A percentile compares a stretch with the other conserved stretches of the same genome.
phyloP scores from a whole-genome alignment of 2,113 vertebrate species.

The Rhabdomys dilectus region DNA sequence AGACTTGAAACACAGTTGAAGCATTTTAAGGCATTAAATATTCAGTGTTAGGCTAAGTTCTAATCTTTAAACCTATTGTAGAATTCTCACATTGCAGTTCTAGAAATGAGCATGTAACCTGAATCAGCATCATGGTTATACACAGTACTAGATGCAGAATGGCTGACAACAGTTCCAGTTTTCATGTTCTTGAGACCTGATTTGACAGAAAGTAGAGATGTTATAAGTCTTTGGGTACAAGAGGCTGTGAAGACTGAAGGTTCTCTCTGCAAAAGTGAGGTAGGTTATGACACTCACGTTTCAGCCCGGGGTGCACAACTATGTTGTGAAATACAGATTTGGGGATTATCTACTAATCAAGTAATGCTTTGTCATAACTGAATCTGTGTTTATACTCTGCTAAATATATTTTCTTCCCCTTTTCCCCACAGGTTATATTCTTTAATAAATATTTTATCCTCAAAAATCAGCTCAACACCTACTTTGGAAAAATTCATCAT shows the following conservation, averaged over 20 bases:
- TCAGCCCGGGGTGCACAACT: background rate
- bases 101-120: accelerated
- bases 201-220: background rate
- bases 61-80: background rate
- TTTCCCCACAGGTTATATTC: background rate
- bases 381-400: accelerated
- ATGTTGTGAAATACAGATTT: accelerated
- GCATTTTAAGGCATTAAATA: background rate
- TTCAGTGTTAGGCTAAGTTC: background rate
- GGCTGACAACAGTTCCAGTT: accelerated
- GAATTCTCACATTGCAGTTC: background rate
- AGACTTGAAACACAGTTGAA: background rate
- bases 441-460: slow-evolving; percentile 26
- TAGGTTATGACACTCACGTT: background rate
- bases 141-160: accelerated
- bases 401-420: background rate
- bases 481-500: slow-evolving; percentile 14
- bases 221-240: background rate
- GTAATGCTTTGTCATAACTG: background rate
- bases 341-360: background rate
- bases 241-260: accelerated
- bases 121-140: background rate
- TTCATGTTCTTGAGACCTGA: background rate
- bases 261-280: background rate
- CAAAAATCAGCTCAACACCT: background rate